phyloP scores from a whole-genome alignment of 2,797 vertebrate species.

The Myotis findleyi region DNA sequence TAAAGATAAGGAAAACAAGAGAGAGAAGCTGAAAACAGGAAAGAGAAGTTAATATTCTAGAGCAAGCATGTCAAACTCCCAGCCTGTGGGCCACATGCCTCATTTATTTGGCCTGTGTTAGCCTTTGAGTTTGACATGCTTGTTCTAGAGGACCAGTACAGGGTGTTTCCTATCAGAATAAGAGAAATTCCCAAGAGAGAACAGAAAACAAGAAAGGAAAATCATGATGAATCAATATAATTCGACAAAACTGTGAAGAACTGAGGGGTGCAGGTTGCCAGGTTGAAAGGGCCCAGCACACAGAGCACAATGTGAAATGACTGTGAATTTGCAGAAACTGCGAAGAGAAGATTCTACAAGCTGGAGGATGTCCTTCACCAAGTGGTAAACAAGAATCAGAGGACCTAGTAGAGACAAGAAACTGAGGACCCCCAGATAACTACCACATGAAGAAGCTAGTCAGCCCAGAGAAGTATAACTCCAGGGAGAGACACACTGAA shows the following conservation, averaged over 20 bases:
- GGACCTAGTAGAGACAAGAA: background rate
- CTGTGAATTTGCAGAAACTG: constrained; percentile 37
- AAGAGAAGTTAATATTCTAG: background rate
- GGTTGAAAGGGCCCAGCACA: background rate
- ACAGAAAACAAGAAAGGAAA: background rate
- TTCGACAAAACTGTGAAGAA: constrained; percentile 10
- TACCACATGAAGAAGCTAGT: background rate
- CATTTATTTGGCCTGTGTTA: too few relatives aligned
- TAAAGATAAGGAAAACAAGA: background rate
- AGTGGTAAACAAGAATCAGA: background rate
- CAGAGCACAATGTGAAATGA: background rate
- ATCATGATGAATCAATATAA: background rate
- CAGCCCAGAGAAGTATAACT: background rate
- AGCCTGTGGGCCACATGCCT: too few relatives aligned
- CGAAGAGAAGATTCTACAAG: background rate
- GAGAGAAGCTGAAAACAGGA: background rate
- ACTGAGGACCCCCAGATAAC: background rate
- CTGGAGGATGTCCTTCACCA: background rate
- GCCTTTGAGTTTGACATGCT: too few relatives aligned
- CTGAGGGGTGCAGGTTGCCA: background rate
- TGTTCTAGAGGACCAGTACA: background rate
- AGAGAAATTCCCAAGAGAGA: constrained; percentile 46
- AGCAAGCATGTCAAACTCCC: too few relatives aligned
- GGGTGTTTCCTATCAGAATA: background rate
- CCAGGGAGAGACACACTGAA: background rate